A percentile compares a stretch with the other conserved stretches of the same genome.
Evolutionary conservation across 92 coral and sea anemone genomes (phyloP).

Genomic region (Porites cylindrica): DNA sequence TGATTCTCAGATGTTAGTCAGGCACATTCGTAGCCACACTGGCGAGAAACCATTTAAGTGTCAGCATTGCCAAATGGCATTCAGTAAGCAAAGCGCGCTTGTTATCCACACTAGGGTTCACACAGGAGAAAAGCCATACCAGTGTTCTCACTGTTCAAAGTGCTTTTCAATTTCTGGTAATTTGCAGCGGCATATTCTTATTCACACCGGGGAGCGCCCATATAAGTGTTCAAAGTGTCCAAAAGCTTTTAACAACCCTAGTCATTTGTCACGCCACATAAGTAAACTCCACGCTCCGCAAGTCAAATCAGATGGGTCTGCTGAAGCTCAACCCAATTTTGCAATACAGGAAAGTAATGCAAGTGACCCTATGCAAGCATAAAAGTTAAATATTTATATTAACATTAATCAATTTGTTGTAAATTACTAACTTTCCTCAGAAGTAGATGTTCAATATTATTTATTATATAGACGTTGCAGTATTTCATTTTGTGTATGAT

Average conservation of each 20-base stretch:
- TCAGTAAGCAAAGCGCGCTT: conserved; percentile 96
- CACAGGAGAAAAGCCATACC: conserved; percentile 94
- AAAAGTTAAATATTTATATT: conserved; percentile 9
- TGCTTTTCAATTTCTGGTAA: conserved; percentile 95
- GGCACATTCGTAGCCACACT: conserved; percentile 96
- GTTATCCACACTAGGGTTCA: conserved; percentile 96
- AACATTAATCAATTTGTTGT: background rate
- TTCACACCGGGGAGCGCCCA: conserved; percentile 97
- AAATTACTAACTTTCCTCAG: background rate
- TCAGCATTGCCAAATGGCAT: conserved; percentile 93
- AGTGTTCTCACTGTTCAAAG: conserved; percentile 89
- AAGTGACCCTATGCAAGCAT: conserved; percentile 20
- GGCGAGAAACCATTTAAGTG: conserved; percentile 99
- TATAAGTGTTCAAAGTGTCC: conserved; percentile 93
- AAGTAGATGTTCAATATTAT: background rate
- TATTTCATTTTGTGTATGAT: background rate
- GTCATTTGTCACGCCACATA: conserved; percentile 93
- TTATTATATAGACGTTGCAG: background rate
- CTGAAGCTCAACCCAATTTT: conserved; percentile 13
- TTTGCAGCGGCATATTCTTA: conserved; percentile 90
- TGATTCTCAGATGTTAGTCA: conserved; percentile 90
- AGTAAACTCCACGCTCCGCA: conserved; percentile 93
- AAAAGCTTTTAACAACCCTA: conserved; percentile 94
- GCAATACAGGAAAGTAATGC: conserved; percentile 5
- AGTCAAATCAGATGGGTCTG: conserved; percentile 27